Evolutionary conservation across 2,797 vertebrate genomes (phyloP).

Genomic region (Tokudaia muenninki): DNA sequence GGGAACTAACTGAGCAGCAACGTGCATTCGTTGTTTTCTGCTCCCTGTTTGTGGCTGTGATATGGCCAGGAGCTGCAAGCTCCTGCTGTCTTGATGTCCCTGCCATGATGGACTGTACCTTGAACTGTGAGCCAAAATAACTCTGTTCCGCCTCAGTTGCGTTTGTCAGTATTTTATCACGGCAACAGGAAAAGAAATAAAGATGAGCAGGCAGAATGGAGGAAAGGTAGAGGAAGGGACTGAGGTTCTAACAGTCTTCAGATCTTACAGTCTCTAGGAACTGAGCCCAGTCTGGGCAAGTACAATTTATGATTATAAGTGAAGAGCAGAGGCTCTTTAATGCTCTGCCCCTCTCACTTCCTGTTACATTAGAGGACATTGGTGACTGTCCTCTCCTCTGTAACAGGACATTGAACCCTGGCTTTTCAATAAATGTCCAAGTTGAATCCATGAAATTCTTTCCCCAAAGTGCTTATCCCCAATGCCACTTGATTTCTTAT

Average conservation of each 20-base stretch:
- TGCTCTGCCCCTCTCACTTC: not conserved
- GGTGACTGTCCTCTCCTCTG: not conserved
- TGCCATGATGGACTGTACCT: not conserved
- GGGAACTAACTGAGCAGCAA: not conserved
- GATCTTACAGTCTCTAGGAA: not conserved
- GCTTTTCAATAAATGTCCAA: slow-evolving; percentile 14
- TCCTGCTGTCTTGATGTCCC: not conserved
- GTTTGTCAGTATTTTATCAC: not conserved
- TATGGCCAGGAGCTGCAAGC: no score
- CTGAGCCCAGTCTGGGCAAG: not conserved
- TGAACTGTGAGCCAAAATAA: not conserved
- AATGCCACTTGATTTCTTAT: not conserved
- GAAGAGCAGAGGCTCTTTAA: not conserved
- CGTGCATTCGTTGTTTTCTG: not conserved
- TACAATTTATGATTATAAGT: not conserved
- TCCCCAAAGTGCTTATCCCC: not conserved
- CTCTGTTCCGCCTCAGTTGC: not conserved
- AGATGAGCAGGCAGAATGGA: not conserved
- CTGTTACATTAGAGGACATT: not conserved
- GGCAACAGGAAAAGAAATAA: not conserved
- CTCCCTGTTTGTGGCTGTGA: not conserved
- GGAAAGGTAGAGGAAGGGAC: not conserved
- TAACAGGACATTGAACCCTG: not conserved
- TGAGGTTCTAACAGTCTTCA: not conserved
- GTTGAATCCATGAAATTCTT: slow-evolving; percentile 31